Evolutionary conservation across 2,888 invertebrate species (phyloP).

Genomic region (Tridacna crocea): DNA sequence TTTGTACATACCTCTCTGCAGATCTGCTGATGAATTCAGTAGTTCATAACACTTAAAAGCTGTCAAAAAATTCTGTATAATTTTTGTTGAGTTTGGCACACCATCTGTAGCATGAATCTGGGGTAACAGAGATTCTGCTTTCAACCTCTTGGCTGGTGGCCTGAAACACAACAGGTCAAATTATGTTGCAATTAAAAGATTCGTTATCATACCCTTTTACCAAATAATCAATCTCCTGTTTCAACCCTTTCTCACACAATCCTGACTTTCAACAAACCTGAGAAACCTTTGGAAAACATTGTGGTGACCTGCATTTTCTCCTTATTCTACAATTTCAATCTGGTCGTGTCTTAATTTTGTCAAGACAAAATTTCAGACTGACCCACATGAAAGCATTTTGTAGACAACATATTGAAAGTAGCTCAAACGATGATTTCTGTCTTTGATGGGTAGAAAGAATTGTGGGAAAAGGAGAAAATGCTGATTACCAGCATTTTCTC

Average conservation of each 20-base stretch:
- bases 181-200: background rate
- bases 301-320: background rate
- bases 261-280: background rate
- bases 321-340: background rate
- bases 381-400: too few relatives aligned
- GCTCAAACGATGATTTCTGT: too few relatives aligned
- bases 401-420: too few relatives aligned
- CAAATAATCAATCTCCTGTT: background rate
- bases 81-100: constrained; percentile 70
- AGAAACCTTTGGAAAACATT: background rate
- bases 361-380: too few relatives aligned
- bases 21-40: constrained; percentile 86
- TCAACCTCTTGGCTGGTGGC: constrained; percentile 68
- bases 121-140: constrained; percentile 67
- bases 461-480: too few relatives aligned
- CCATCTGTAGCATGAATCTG: constrained; percentile 72
- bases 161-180: constrained; percentile 28
- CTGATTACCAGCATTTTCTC: too few relatives aligned
- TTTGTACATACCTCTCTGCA: constrained; percentile 17
- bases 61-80: constrained; percentile 89
- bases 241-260: background rate
- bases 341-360: too few relatives aligned
- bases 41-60: constrained; percentile 95
- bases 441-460: too few relatives aligned
- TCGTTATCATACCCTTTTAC: background rate